These are phyloP conservation scores for Latheticus oryzae DNA, from an alignment of 2,888 invertebrate genomes.

Conservation along the genomic window DNA sequence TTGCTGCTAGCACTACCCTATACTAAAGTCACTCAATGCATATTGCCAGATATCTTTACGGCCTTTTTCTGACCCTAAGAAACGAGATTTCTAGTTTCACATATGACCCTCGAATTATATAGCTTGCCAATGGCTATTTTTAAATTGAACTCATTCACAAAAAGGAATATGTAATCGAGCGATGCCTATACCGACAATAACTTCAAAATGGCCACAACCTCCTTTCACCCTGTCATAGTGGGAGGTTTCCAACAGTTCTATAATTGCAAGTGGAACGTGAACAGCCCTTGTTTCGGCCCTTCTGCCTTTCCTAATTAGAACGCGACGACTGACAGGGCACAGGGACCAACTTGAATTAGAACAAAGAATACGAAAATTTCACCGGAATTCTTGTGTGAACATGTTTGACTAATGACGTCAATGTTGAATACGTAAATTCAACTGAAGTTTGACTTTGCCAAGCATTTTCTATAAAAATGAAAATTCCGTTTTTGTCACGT, in stretches of 20 bases:
- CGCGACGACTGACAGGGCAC: no score
- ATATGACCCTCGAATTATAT: conserved; percentile 27
- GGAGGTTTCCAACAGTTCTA: conserved; percentile 43
- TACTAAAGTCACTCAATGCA: not conserved
- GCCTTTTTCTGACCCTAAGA: conserved; percentile 6
- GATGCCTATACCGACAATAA: conserved; percentile 31
- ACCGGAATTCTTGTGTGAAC: no score
- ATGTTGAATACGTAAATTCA: no score
- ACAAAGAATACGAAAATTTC: no score
- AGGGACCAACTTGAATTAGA: no score
- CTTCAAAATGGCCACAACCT: conserved; percentile 22
- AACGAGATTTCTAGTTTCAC: conserved; percentile 7
- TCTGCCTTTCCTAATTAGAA: conserved; percentile 53
- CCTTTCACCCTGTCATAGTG: conserved; percentile 33
- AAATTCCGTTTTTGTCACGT: no score
- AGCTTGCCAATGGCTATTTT: conserved; percentile 35
- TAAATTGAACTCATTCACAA: conserved; percentile 41
- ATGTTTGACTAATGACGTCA: no score
- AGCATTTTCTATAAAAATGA: no score
- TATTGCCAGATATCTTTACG: not conserved
- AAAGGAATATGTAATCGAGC: conserved; percentile 47
- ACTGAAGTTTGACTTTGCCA: no score
- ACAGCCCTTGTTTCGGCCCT: conserved; percentile 52
- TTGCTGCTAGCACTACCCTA: conserved; percentile 33
- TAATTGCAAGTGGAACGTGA: conserved; percentile 55